Percentiles rank a stretch among this genome's conserved stretches.
These are phyloP conservation scores for Microtus montanus DNA, from an alignment of 2,113 vertebrate genomes.

Conservation along the genomic window DNA sequence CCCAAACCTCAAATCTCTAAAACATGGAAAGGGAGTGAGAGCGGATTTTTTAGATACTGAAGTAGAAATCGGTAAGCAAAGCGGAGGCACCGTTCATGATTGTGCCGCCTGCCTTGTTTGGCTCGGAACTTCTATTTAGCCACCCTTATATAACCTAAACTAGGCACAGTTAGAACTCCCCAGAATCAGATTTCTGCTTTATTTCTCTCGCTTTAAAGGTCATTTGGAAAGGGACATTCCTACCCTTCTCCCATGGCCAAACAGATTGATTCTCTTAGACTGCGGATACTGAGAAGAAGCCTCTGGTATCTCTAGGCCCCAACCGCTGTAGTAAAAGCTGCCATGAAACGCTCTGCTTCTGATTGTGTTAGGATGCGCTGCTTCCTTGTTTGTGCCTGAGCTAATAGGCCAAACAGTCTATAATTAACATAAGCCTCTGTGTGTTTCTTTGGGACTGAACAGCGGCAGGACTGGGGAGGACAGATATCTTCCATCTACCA, in stretches of 20 bases:
- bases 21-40: background rate
- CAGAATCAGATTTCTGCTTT: conserved; percentile 18
- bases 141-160: conserved; percentile 3
- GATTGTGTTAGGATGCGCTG: background rate
- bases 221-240: conserved; percentile 4
- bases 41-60: background rate
- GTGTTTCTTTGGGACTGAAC: no score
- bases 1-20: background rate
- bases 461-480: no score
- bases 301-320: background rate
- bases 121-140: background rate
- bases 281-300: background rate
- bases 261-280: conserved; percentile 16
- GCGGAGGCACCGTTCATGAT: background rate
- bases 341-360: background rate
- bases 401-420: no score
- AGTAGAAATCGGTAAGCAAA: background rate
- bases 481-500: no score
- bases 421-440: no score
- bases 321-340: background rate
- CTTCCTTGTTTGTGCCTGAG: background rate
- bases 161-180: background rate
- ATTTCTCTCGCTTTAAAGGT: conserved; percentile 35
- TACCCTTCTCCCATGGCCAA: background rate
- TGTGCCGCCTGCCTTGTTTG: background rate